Base-by-base conservation (phyloP, 2,888 invertebrate genomes). In the Napeogenes inachia region DNA sequence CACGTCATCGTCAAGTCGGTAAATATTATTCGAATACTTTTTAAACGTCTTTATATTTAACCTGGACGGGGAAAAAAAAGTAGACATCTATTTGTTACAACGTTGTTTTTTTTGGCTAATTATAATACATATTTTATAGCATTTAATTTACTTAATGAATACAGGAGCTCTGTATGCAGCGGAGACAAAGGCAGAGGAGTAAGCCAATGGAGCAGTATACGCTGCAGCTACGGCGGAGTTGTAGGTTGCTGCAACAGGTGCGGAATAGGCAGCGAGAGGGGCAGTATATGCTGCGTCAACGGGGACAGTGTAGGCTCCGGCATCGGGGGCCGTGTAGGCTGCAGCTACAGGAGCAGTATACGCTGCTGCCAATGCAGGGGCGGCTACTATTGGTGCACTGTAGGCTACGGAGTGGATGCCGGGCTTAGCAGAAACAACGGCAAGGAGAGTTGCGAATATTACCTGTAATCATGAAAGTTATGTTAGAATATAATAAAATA, bases 371-470 rank as follows among this genome's bases (percentile, higher is more conserved):
- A 81, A 72, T 60, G 89, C 10, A 42, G 42, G 12, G 8, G 42
- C 42, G 8, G 70, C 70, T 2, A 59, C 57, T 57, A 73, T 66
- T 54, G 75, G 71, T 2, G 75, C 73, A 4, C 71, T 66, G 59
- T 75, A 76, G 3, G 71, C 67, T 38, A 80, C 75, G 13, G 74
- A 58, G 80, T 73, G 0, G 80, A 78, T 0, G 81, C 35, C 77
- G 4, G 84, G 78, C 5, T 81, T 72, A 61, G 89, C 42, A 6
- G 42, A 6, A 42, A 10, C 42, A 12, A 42, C 8, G 8, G 42
- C 42, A 75, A 89, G 63, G 53, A 90, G 73, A 64, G 84, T 77
- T 70, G 79, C 76, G 75, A 91, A 77, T 64, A 86, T 73, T 45
- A 87, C 72, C 91, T 91, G 77, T 60, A 60, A 38, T 10, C 8